Evolutionary conservation across 30 jellyfish, hydroid and myxozoan species (phyloP), one percentile per base, ranked within the genome.

Genomic region (Aurelia sp.): DNA sequence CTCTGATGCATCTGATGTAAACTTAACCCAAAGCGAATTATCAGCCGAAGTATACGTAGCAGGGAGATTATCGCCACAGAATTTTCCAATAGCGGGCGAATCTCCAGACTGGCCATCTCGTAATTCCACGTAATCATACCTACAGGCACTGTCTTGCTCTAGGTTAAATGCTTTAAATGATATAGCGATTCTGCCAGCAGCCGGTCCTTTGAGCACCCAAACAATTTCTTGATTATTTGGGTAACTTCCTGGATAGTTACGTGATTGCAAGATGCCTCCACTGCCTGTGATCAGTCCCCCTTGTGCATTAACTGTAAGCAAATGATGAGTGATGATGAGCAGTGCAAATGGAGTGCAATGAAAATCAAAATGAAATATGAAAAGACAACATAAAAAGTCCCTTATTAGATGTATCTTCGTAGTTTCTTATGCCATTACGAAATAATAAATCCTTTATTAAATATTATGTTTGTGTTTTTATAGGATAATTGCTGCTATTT

Each of bases 231-330:
- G 77, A 37, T 78, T 79, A 53, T 72, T 74, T 20, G 89, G 86
- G 71, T 90, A 90, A 16, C 65, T 64, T 22, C 79, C 50, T 53
- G 97, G 97, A 55, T 27, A 90, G 47, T 61, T 69, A 19, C 93
- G 97, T 18, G 96, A 84, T 62, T 74, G 84, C 6, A 90, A 77
- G 13, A 83, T 73, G 16, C 97, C 97, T 41, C 73, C 48, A 21
- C 73, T 70, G 50, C 92, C 91, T 31, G 94, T 81, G 6, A 84
- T 23, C 80, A 85, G 58, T 84, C 97, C 97, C 79, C 97, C 97
- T 31, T 23, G 63, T 72, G 88, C 82, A 69, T 67, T 83, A 72
- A 83, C 92, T 83, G 92, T 61, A 83, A 83, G 44, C 22, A 71
- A 60, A 82, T 60, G 75, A 83, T 37, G 50, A 37, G 50, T 37